Evolutionary conservation across 2,888 invertebrate genomes (phyloP).

Genomic region (Arge pagana): DNA sequence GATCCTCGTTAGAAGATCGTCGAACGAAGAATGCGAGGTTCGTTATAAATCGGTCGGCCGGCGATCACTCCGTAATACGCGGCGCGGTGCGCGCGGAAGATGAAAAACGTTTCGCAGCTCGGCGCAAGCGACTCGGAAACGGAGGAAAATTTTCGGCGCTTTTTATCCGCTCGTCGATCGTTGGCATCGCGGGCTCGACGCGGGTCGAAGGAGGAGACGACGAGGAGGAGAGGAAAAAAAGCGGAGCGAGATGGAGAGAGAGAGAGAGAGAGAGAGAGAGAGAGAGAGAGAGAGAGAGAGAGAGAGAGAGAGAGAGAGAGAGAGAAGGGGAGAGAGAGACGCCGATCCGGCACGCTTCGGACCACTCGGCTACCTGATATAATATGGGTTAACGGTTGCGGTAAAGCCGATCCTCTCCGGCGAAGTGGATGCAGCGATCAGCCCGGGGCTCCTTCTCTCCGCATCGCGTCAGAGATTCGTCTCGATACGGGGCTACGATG

Average conservation of each 20-base stretch:
- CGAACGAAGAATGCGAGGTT: too few relatives aligned
- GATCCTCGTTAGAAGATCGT: too few relatives aligned
- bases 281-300: neutral
- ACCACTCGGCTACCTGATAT: constrained; percentile 17
- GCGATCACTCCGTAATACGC: too few relatives aligned
- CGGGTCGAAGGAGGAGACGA: neutral
- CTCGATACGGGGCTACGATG: too few relatives aligned
- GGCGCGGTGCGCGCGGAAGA: too few relatives aligned
- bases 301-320: neutral
- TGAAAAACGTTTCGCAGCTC: too few relatives aligned
- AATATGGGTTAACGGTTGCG: constrained; percentile 4
- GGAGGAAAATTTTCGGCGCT: constrained; percentile 7
- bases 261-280: neutral
- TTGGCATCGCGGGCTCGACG: constrained; percentile 10
- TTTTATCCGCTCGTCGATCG: constrained; percentile 1
- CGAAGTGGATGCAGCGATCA: neutral
- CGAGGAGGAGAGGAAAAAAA: constrained; percentile 2
- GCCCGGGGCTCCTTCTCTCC: neutral
- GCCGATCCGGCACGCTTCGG: constrained; percentile 21
- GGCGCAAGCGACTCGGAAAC: too few relatives aligned
- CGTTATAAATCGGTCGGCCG: too few relatives aligned
- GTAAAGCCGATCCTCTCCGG: neutral
- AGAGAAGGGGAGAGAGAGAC: constrained; percentile 7
- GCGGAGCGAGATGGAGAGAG: neutral
- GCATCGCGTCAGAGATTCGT: too few relatives aligned